Percentiles rank a stretch among this genome's conserved stretches.
Evolutionary conservation across 2,888 invertebrate species (phyloP).

Genomic region (Heliothis peltigera): DNA sequence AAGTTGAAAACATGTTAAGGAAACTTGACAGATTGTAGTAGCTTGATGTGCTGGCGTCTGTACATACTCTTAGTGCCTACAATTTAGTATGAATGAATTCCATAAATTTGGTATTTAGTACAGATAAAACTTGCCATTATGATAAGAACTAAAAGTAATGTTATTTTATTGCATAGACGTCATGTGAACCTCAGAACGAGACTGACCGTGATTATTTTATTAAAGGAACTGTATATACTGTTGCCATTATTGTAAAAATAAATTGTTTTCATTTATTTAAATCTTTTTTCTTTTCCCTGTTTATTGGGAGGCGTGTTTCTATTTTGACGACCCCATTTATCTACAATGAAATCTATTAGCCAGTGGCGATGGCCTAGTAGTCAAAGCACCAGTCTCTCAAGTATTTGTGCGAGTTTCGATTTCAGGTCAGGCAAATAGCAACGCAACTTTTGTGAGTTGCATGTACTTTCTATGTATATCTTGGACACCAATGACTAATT

Average conservation of each 20-base stretch:
- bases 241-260: constrained; percentile 36
- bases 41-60: no score
- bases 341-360: no score
- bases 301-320: background rate
- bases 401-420: no score
- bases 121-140: constrained; percentile 29
- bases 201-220: constrained; percentile 25
- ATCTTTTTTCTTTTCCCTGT: constrained; percentile 18
- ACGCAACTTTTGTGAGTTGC: no score
- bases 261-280: constrained; percentile 47
- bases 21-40: no score
- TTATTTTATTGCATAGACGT: background rate
- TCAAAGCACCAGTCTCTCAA: no score
- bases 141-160: background rate
- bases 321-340: no score
- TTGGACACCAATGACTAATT: no score
- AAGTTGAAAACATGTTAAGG: no score
- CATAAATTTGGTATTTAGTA: constrained; percentile 1
- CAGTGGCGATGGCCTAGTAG: no score
- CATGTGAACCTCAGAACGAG: constrained; percentile 30
- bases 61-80: background rate
- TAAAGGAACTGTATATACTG: constrained; percentile 31
- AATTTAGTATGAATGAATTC: background rate
- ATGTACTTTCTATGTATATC: no score
- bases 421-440: no score